phyloP scores from a whole-genome alignment of 2,797 vertebrate genomes.

The Tinamus major region DNA sequence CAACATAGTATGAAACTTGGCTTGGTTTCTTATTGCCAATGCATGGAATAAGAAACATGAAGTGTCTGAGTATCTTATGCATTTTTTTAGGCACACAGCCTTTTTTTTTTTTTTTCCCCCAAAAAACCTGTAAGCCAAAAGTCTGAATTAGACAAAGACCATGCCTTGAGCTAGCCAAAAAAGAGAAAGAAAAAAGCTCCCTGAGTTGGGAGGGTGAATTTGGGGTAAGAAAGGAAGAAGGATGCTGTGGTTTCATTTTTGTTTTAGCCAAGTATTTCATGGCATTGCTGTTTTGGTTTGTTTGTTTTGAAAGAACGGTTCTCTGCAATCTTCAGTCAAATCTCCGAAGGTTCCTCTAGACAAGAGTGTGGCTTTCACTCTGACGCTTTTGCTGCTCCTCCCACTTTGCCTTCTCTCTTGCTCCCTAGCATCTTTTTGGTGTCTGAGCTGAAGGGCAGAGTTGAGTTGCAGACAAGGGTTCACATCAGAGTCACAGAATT shows the following conservation, averaged over 20 bases:
- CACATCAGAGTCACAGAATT: fast-evolving
- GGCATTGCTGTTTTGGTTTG: too few species aligned
- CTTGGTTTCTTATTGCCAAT: neutral
- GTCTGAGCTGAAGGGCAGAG: fast-evolving
- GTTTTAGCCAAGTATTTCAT: neutral
- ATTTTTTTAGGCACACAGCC: neutral
- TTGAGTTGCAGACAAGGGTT: fast-evolving
- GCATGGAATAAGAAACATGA: neutral
- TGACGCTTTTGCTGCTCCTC: fast-evolving
- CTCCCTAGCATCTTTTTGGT: fast-evolving
- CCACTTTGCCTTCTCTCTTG: fast-evolving
- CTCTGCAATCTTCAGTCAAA: too few species aligned
- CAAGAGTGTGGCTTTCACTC: fast-evolving
- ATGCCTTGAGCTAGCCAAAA: neutral
- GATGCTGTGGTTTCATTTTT: neutral
- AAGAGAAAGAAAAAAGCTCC: neutral
- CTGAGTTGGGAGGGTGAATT: neutral
- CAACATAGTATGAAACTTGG: neutral
- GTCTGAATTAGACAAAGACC: neutral
- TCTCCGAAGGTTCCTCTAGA: neutral
- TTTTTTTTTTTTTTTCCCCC: neutral
- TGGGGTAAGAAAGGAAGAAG: neutral
- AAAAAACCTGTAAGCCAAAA: neutral
- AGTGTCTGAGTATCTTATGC: too few species aligned
- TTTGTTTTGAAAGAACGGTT: neutral